Evolutionary conservation across 2,113 vertebrate species (phyloP).

Genomic region (Isichthys henryi): DNA sequence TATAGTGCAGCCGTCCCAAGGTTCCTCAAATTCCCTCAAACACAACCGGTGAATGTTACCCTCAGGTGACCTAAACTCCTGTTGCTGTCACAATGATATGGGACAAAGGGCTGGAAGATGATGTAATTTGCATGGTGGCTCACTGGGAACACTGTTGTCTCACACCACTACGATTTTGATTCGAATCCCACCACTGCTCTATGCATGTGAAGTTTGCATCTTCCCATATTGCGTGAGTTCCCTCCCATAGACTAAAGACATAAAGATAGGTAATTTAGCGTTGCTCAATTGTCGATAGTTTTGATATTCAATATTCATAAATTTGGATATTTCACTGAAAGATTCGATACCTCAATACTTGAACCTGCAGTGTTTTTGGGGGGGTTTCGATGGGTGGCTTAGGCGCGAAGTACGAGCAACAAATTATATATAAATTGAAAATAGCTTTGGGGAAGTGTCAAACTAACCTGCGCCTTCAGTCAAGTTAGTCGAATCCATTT

Average conservation of each 20-base stretch:
- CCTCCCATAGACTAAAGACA: not conserved
- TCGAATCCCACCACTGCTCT: not conserved
- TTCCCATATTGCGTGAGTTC: not conserved
- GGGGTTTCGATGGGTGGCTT: not conserved
- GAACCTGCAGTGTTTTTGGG: not conserved
- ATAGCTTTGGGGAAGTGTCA: conserved; percentile 9
- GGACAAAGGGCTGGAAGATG: not conserved
- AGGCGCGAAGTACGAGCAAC: not conserved
- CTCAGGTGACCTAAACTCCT: not conserved
- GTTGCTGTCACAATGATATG: not conserved
- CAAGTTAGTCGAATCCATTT: not conserved
- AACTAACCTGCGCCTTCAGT: not conserved
- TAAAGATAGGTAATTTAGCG: not conserved
- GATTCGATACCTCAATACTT: not conserved
- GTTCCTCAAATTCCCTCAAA: not conserved
- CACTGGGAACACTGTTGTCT: not conserved
- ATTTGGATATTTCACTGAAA: not conserved
- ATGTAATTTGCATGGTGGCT: not conserved
- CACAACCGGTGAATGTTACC: not conserved
- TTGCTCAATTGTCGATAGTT: not conserved
- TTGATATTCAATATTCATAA: not conserved
- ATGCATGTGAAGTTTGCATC: not conserved
- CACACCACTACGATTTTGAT: not conserved
- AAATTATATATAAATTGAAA: not conserved
- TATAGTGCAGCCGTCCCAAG: not conserved